Percentiles rank a stretch among this genome's conserved stretches.
These are phyloP conservation scores for Aythya baeri DNA, from an alignment of 2,113 vertebrate species.

Conservation along the genomic window DNA sequence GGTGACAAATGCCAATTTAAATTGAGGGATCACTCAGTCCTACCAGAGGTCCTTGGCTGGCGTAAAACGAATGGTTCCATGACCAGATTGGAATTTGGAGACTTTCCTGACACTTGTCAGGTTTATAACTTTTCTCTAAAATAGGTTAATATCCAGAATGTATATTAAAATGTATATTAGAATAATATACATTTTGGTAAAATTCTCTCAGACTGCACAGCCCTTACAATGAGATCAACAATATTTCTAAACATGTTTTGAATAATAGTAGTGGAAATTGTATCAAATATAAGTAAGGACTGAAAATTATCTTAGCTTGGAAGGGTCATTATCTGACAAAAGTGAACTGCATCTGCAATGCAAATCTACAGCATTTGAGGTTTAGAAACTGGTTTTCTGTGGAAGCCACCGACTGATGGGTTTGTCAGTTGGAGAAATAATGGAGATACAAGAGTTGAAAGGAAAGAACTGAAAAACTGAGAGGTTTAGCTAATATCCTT, in stretches of 20 bases:
- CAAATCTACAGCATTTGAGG: background rate
- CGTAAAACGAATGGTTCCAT: background rate
- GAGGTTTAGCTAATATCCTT: background rate
- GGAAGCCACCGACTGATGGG: background rate
- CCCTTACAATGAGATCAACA: background rate
- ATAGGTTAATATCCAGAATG: background rate
- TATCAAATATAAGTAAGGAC: background rate
- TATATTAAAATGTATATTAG: too few species aligned
- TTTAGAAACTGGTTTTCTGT: background rate
- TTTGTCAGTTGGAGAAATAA: background rate
- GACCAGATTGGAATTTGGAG: background rate
- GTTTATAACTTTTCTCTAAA: background rate
- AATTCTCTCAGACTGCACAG: background rate
- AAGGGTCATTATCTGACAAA: background rate
- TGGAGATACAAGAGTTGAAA: background rate
- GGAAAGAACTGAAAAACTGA: background rate
- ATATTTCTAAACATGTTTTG: background rate
- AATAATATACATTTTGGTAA: background rate
- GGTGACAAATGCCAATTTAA: background rate
- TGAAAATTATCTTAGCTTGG: background rate
- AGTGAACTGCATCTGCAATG: background rate
- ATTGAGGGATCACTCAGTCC: background rate
- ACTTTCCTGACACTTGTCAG: background rate
- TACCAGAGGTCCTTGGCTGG: background rate
- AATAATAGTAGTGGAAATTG: background rate